phyloP scores from a whole-genome alignment of 1,140 invertebrate genomes.

The Drosophila nigromelanica region DNA sequence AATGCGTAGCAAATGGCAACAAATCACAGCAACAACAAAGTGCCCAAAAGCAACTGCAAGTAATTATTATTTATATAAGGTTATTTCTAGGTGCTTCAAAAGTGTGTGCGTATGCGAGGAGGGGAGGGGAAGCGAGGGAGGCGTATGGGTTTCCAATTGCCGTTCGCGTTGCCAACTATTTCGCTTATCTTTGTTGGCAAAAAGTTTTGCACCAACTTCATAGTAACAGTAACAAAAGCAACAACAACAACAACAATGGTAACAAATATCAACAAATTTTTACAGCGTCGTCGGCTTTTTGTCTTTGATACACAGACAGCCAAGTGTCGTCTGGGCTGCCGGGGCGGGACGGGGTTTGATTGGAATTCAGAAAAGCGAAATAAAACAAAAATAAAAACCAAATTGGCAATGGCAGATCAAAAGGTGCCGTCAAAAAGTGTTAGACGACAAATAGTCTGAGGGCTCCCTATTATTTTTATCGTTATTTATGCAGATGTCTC shows the following conservation, averaged over 20 bases:
- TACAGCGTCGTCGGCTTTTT: constrained; percentile 50
- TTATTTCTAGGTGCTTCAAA: constrained; percentile 17
- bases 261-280: constrained; percentile 51
- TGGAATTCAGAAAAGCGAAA: constrained; percentile 42
- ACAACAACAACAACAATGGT: constrained; percentile 17
- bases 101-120: background rate
- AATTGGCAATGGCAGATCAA: constrained; percentile 52
- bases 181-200: constrained; percentile 38
- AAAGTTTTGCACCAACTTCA: constrained; percentile 39
- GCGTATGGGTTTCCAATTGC: constrained; percentile 1
- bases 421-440: constrained; percentile 50
- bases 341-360: constrained; percentile 31
- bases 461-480: constrained; percentile 15
- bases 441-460: constrained; percentile 45
- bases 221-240: constrained; percentile 5
- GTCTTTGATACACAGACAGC: constrained; percentile 38
- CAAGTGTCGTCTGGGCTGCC: constrained; percentile 12
- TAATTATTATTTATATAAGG: constrained; percentile 54
- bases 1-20: constrained; percentile 16
- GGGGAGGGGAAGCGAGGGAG: background rate
- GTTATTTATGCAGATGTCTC: constrained; percentile 52
- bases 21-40: constrained; percentile 25
- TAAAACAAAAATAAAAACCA: constrained; percentile 27
- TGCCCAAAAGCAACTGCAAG: constrained; percentile 25
- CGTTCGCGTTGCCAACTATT: constrained; percentile 45